Conservation (phyloP, 2,113 vertebrate species). For the Neodontobutis hainanensis region DNA sequence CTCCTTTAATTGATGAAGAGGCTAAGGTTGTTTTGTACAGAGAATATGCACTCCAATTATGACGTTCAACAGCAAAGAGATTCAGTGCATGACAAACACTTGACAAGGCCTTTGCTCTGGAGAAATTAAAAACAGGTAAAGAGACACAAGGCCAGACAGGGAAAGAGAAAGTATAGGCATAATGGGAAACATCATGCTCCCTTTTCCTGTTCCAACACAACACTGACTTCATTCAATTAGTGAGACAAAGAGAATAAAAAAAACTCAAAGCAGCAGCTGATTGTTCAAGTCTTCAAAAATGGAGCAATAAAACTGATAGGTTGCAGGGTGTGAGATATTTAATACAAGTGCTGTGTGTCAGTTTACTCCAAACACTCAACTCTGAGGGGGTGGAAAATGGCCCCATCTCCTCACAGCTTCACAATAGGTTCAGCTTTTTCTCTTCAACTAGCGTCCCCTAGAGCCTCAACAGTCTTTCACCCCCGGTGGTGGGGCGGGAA, state of each 20-base stretch:
- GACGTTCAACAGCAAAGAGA: background rate
- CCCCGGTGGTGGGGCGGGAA: conserved; percentile 22
- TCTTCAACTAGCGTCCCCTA: background rate
- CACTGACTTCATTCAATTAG: conserved; percentile 26
- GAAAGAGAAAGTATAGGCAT: conserved; percentile 46
- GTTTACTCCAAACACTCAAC: conserved; percentile 36
- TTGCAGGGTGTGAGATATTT: conserved; percentile 16
- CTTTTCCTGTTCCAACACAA: conserved; percentile 7
- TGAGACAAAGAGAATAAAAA: conserved; percentile 14
- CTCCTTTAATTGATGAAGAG: background rate
- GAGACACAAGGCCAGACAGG: conserved; percentile 36
- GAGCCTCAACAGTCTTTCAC: conserved; percentile 6
- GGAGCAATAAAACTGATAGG: conserved; percentile 22
- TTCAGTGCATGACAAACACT: conserved; percentile 8
- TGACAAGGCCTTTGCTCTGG: conserved; percentile 31
- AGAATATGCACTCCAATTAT: conserved; percentile 27
- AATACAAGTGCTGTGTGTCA: conserved; percentile 34
- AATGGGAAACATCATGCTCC: conserved; percentile 55
- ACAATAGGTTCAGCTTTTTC: conserved; percentile 24
- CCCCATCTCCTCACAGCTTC: background rate
- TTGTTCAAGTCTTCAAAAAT: conserved; percentile 4
- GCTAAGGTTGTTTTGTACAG: conserved; percentile 1
- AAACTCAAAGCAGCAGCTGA: conserved; percentile 18
- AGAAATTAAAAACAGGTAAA: conserved; percentile 13
- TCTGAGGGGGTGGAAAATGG: conserved; percentile 16